Percentiles rank a stretch among this genome's conserved stretches.
Conservation (phyloP, 2,797 vertebrate species). For the Periophthalmus magnuspinnatus region DNA sequence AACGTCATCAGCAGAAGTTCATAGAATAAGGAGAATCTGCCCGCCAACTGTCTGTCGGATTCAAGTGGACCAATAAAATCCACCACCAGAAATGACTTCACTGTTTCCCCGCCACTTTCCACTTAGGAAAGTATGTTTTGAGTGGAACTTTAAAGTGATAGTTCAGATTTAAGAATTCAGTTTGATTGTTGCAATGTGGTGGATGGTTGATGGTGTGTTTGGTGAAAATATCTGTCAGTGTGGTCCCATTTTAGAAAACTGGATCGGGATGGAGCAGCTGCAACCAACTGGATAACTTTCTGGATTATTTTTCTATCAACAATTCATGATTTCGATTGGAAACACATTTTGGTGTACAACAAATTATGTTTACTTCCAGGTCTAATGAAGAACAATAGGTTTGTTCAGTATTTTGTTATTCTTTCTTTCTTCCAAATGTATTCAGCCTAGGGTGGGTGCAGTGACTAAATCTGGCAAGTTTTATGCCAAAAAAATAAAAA, state of each 20-base stretch:
- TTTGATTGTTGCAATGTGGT: background rate
- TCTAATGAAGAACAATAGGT: background rate
- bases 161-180: background rate
- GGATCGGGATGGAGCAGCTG: background rate
- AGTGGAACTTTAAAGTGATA: slow-evolving; percentile 6
- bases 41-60: slow-evolving; percentile 16
- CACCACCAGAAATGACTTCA: slow-evolving; percentile 19
- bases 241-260: slow-evolving; percentile 1
- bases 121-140: slow-evolving; percentile 8
- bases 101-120: slow-evolving; percentile 5
- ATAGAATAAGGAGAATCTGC: slow-evolving; percentile 30
- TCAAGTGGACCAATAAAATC: slow-evolving; percentile 16
- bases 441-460: too few species aligned
- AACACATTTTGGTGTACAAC: background rate
- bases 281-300: slow-evolving; percentile 3
- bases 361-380: background rate
- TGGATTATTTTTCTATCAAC: background rate
- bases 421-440: background rate
- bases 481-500: background rate
- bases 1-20: slow-evolving; percentile 21
- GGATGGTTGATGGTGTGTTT: slow-evolving; percentile 3
- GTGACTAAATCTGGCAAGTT: background rate
- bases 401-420: background rate
- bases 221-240: background rate
- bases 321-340: slow-evolving; percentile 1